Evolutionary conservation across 2,888 invertebrate species (phyloP).

Genomic region (Cryptus armator): DNA sequence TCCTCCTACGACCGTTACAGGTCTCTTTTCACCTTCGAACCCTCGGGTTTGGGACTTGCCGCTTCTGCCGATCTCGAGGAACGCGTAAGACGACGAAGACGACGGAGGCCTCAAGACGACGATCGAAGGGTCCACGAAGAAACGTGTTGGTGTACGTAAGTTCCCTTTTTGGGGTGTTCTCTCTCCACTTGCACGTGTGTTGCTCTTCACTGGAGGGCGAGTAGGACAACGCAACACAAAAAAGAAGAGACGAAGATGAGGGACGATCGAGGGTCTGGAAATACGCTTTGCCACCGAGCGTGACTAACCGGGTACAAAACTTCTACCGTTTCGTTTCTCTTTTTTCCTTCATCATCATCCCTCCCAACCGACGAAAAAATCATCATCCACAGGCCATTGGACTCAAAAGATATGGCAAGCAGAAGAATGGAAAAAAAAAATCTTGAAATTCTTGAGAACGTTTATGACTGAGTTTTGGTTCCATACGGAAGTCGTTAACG

Average conservation of each 20-base stretch:
- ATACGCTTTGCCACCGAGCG: constrained; percentile 62
- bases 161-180: constrained; percentile 42
- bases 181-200: constrained; percentile 61
- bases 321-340: constrained; percentile 61
- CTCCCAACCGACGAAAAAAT: constrained; percentile 60
- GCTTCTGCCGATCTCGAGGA: constrained; percentile 47
- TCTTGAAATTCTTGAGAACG: constrained; percentile 24
- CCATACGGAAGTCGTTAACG: constrained; percentile 42
- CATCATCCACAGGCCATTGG: constrained; percentile 62
- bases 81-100: constrained; percentile 39
- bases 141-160: constrained; percentile 49
- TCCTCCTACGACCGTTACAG: constrained; percentile 82
- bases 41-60: constrained; percentile 36
- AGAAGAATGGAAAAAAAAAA: constrained; percentile 19
- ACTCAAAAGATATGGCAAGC: constrained; percentile 7
- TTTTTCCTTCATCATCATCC: constrained; percentile 67
- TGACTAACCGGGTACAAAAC: constrained; percentile 69
- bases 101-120: constrained; percentile 29
- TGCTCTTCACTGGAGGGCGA: constrained; percentile 23
- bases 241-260: constrained; percentile 42
- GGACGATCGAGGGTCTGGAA: constrained; percentile 63
- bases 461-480: constrained; percentile 16
- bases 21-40: constrained; percentile 79
- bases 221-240: constrained; percentile 15
- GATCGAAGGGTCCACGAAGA: constrained; percentile 55